These are phyloP conservation scores for Climacteris rufus DNA, from an alignment of 2,113 vertebrate genomes.

Conservation along the genomic window DNA sequence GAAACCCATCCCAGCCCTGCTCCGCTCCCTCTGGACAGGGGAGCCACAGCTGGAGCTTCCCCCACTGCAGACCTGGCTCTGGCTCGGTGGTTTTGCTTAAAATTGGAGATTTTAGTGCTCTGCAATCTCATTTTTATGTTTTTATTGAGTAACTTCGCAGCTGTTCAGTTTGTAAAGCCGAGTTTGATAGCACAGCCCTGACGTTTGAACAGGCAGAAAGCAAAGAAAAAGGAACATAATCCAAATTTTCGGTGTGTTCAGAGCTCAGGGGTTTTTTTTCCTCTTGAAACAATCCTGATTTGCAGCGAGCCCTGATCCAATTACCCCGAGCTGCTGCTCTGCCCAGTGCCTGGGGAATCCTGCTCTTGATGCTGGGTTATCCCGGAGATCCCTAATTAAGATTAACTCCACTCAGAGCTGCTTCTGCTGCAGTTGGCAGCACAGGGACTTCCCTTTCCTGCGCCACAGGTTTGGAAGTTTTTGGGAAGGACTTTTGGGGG, in stretches of 20 bases:
- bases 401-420: neutral
- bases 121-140: neutral
- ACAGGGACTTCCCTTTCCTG: rapidly evolving
- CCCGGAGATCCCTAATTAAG: neutral
- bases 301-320: neutral
- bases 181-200: neutral
- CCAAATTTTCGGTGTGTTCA: rapidly evolving
- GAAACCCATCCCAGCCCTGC: neutral
- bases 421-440: neutral
- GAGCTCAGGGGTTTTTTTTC: neutral
- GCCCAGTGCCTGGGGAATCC: neutral
- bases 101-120: neutral
- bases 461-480: rapidly evolving
- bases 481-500: neutral
- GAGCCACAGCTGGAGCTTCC: neutral
- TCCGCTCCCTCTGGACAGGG: neutral
- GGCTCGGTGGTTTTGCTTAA: rapidly evolving
- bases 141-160: neutral
- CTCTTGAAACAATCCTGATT: neutral
- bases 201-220: neutral
- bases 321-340: rapidly evolving
- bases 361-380: neutral
- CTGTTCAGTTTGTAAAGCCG: neutral
- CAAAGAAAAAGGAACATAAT: neutral
- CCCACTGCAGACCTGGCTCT: neutral